These are phyloP conservation scores for Melipona beecheii DNA, from an alignment of 2,888 invertebrate genomes.

Conservation along the genomic window DNA sequence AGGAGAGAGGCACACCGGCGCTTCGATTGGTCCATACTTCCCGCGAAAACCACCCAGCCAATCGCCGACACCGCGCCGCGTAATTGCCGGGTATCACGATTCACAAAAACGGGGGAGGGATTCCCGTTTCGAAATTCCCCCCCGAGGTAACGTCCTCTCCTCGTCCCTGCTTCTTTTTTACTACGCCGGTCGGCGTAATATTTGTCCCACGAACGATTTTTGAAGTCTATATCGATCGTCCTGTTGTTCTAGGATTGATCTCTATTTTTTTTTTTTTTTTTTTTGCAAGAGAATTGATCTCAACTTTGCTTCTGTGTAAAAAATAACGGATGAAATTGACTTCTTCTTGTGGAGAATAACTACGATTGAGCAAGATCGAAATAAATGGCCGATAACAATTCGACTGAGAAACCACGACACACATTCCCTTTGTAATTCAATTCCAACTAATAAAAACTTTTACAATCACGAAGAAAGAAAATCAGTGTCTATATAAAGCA, in stretches of 20 bases:
- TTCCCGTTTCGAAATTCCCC: constrained; percentile 63
- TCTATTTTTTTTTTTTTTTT: neutral
- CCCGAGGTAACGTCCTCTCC: constrained; percentile 31
- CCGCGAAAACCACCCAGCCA: constrained; percentile 76
- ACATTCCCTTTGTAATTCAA: neutral
- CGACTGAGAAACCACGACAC: no score
- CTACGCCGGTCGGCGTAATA: constrained; percentile 13
- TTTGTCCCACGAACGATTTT: constrained; percentile 24
- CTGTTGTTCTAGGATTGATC: no score
- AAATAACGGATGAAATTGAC: no score
- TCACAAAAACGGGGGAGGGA: constrained; percentile 69
- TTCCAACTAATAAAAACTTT: neutral
- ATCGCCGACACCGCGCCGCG: constrained; percentile 67
- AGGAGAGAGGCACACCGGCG: constrained; percentile 47
- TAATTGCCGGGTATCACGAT: constrained; percentile 74
- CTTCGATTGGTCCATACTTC: constrained; percentile 75
- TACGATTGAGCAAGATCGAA: no score
- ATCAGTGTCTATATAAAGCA: neutral
- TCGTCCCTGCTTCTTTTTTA: constrained; percentile 12
- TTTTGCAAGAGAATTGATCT: no score
- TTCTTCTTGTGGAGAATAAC: no score
- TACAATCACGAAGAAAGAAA: neutral
- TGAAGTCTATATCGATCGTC: constrained; percentile 13
- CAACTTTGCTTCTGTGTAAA: no score
- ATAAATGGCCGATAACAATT: no score